Conservation (phyloP, 2,113 vertebrate species). For the Pleuronectes platessa region DNA sequence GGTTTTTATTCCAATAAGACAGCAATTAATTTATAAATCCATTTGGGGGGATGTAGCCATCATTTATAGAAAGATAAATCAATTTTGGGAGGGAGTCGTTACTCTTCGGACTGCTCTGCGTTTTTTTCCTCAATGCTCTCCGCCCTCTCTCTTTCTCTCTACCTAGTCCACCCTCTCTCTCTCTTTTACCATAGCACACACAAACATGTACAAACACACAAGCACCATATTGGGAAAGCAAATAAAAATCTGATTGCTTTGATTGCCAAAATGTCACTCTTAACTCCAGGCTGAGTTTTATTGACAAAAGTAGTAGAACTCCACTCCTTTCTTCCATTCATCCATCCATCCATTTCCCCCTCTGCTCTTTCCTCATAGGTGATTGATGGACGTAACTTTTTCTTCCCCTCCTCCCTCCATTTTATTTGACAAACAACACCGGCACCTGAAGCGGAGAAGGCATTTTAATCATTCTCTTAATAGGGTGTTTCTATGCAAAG, state of each 20-base stretch:
- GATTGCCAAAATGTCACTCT: constrained; percentile 84
- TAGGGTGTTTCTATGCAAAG: constrained; percentile 85
- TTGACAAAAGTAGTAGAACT: constrained; percentile 79
- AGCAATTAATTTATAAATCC: constrained; percentile 96
- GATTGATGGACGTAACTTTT: constrained; percentile 81
- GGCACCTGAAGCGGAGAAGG: constrained; percentile 81
- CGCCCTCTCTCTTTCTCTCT: background rate
- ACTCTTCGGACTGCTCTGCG: constrained; percentile 84
- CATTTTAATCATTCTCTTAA: constrained; percentile 87
- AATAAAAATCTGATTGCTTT: constrained; percentile 83
- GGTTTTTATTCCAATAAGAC: constrained; percentile 93
- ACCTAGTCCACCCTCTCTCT: background rate
- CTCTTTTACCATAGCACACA: constrained; percentile 33
- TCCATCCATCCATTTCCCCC: constrained; percentile 42
- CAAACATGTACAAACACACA: constrained; percentile 36
- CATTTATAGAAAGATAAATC: constrained; percentile 96
- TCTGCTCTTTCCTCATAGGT: constrained; percentile 61
- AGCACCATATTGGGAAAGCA: constrained; percentile 66
- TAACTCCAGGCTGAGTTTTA: constrained; percentile 82
- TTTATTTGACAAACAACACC: constrained; percentile 86
- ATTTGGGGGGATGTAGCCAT: constrained; percentile 91
- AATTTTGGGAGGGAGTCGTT: constrained; percentile 87
- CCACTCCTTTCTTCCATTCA: constrained; percentile 50
- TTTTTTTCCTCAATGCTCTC: constrained; percentile 63
- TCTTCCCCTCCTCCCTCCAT: constrained; percentile 63